Conservation (phyloP, 2,113 vertebrate species). For the western clawed frog (Xenopus tropicalis) region DNA sequence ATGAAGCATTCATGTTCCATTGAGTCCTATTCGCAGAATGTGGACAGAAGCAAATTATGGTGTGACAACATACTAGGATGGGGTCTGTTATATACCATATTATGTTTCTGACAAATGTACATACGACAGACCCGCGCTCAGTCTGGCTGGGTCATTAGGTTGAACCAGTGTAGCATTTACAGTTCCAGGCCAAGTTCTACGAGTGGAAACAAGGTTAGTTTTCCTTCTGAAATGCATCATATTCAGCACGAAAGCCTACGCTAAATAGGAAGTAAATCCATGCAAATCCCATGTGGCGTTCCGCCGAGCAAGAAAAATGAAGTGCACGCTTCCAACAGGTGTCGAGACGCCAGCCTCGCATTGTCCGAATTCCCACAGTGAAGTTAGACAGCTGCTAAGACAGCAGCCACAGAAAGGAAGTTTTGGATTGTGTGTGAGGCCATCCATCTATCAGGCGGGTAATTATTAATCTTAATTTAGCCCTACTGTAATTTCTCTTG, state of each 20-base stretch:
- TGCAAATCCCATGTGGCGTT: conserved; percentile 42
- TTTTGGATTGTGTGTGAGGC: background rate
- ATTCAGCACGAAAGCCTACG: conserved; percentile 26
- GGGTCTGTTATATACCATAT: too few relatives aligned
- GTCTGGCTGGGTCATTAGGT: too few relatives aligned
- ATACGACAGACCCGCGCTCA: too few relatives aligned
- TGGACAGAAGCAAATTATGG: too few relatives aligned
- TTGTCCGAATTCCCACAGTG: conserved; percentile 33
- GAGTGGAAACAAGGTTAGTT: conserved; percentile 30
- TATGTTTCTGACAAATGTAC: too few relatives aligned
- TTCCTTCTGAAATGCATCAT: conserved; percentile 26
- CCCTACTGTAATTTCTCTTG: background rate
- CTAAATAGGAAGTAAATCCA: conserved; percentile 38
- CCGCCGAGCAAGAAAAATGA: conserved; percentile 40
- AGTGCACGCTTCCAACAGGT: conserved; percentile 38
- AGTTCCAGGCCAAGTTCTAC: background rate
- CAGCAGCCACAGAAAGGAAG: conserved; percentile 13
- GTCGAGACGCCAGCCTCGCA: conserved; percentile 15
- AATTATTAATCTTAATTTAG: conserved; percentile 33
- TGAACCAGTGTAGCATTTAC: too few relatives aligned
- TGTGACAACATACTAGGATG: too few relatives aligned
- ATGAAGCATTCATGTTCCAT: too few relatives aligned
- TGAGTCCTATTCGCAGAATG: too few relatives aligned
- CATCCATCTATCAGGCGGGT: background rate
- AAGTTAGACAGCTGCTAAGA: conserved; percentile 25